Base-by-base conservation (phyloP, 2,797 vertebrate species). In the Syngnathus rostellatus region DNA sequence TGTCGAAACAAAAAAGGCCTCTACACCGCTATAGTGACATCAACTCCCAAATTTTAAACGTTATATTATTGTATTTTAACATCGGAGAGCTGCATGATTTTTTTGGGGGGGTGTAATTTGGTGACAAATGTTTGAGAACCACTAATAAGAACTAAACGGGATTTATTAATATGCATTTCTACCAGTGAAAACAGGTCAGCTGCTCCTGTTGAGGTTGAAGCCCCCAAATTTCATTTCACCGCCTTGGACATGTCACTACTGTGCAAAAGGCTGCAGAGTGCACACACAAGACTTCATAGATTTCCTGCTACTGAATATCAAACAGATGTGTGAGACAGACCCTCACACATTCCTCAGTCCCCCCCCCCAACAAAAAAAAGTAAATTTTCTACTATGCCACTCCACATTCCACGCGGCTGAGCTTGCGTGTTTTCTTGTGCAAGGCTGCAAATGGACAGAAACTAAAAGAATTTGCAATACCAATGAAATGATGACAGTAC, bases 221-320 rank as follows among this genome's bases (percentile, higher is more conserved):
- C 17, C 17, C 8, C 31, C n/a, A 60, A 37, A 60, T 60, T 3
- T 60, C 58, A 60, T 60, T 3, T 60, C 58, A n/a, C 10, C n/a
- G n/a, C n/a, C n/a, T 23, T 53, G 50, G n/a, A 53, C 50, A 60
- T 60, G 58, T 39, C 75, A 62, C 58, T 23, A 62, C 58, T 23
- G 48, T 77, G 79, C 68, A 70, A 70, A 72, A 60, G 51, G 59
- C 63, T 61, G 67, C 54, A 40, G 3, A 38, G 1, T 14, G 16
- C 48, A n/a, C n/a, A 21, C 50, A 19, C 38, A 40, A 67, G 55
- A 63, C 41, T 51, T 66, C 31, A 1, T 17, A 38, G 17, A 65
- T 68, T 75, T 66, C 57, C 37, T 67, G 77, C 81, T 82, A 73
- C 80, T 81, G 83, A 72, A 83, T 80, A 79, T 85, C 82, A 81